Base-by-base conservation (phyloP, 2,888 invertebrate species). In the Cecidostiba fungosa region DNA sequence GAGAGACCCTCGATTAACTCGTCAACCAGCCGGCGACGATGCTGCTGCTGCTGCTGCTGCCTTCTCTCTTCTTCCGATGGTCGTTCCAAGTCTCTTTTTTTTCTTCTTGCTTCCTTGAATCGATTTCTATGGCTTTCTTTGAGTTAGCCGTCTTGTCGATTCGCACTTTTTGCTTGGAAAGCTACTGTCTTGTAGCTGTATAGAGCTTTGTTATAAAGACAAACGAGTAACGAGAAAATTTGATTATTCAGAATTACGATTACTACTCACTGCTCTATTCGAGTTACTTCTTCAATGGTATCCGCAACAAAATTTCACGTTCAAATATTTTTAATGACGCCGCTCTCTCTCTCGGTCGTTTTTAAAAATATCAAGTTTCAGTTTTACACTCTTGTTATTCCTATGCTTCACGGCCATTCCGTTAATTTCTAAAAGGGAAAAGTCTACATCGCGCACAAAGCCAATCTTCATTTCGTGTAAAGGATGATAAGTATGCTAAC, bases 401-500 rank as follows among this genome's bases (percentile, higher is more conserved):
- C 54, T n/a, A n/a, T 54, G n/a, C n/a, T 19, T n/a, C 69, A 29
- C 19, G 6, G 12, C 32, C 8, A 32, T 32, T 6, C 32, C 6
- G 26, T 14, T 66, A 66, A 29, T 66, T 29, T 26, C 6, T 3
- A 19, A 16, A 29, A 29, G 14, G 29, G 66, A 5, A 29, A 69
- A 69, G 16, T 32, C 32, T 16, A 26, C 16, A 1, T 26, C 16
- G 16, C 16, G 16, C 32, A 69, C 29, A 16, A 85, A 87, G 89
- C 89, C 89, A 87, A 89, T 90, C 91, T 92, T 92, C 92, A 91
- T 92, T 92, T 91, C 90, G 89, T 88, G 89, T 88, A 79, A 88
- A 88, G 89, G 91, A 91, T 92, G 92, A 92, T 93, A 92, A 93
- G 92, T 93, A 92, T 92, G 92, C 92, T 92, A 93, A 93, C 92